Conservation (phyloP, 64 coral and sea anemone species). For the Porites australiensis region DNA sequence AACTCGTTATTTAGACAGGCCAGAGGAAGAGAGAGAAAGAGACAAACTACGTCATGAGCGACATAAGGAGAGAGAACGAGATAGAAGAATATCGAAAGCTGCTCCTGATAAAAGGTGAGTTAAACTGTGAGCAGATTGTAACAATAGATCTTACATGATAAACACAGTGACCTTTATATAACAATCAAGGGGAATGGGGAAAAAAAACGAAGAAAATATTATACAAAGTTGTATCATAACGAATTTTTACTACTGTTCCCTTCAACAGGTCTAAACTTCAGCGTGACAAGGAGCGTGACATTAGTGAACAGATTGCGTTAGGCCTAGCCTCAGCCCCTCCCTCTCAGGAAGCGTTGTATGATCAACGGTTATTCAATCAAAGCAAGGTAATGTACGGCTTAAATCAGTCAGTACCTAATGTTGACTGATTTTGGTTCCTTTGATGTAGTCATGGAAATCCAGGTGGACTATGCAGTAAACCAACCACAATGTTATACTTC, state of each 20-base stretch:
- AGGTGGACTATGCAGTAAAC: too few relatives aligned
- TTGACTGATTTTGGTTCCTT: too few relatives aligned
- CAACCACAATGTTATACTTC: too few relatives aligned
- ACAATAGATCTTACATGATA: too few relatives aligned
- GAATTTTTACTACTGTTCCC: too few relatives aligned
- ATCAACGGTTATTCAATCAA: conserved; percentile 97
- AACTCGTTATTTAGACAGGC: conserved; percentile 52
- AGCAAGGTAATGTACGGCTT: conserved; percentile 60
- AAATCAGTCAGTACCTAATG: too few relatives aligned
- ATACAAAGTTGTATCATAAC: too few relatives aligned
- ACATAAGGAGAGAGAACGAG: conserved; percentile 96
- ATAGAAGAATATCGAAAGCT: conserved; percentile 93
- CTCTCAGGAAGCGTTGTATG: conserved; percentile 97
- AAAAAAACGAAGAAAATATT: too few relatives aligned
- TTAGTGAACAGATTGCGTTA: conserved; percentile 99
- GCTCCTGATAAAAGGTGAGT: conserved; percentile 91
- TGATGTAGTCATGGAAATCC: too few relatives aligned
- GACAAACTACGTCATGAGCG: conserved; percentile 94
- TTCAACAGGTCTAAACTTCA: conserved; percentile 90
- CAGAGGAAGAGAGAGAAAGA: conserved; percentile 86
- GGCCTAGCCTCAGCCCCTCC: conserved; percentile 78
- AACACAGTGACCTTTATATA: too few relatives aligned
- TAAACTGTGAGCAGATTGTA: too few relatives aligned
- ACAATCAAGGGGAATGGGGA: too few relatives aligned
- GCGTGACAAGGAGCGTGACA: conserved; percentile 96